phyloP scores from a whole-genome alignment of 2,113 vertebrate species.

The Guaruba guarouba region DNA sequence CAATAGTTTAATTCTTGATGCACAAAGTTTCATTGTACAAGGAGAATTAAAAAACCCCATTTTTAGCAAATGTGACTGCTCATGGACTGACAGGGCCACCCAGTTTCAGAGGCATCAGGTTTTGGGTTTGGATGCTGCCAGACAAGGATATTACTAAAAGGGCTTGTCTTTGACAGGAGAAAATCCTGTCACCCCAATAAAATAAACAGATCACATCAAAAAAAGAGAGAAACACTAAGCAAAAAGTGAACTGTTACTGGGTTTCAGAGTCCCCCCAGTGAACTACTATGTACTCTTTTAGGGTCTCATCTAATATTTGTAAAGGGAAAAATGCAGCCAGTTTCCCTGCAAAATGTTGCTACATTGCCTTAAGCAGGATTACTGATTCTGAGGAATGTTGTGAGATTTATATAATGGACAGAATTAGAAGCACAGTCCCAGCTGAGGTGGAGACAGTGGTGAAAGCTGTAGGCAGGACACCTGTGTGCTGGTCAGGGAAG shows the following conservation, averaged over 20 bases:
- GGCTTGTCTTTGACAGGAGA: not conserved
- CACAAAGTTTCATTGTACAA: conserved; percentile 3
- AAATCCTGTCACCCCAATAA: not conserved
- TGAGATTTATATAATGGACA: not conserved
- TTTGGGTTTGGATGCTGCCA: not conserved
- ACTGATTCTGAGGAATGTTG: not conserved
- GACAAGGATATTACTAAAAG: not conserved
- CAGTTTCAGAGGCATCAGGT: not conserved
- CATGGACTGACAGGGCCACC: conserved; percentile 6
- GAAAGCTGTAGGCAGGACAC: not conserved
- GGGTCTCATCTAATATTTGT: not conserved
- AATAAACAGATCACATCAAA: not conserved
- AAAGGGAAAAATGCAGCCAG: not conserved
- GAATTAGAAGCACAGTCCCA: not conserved
- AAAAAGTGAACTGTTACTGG: not conserved
- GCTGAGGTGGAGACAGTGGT: rapidly evolving
- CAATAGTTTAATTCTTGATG: conserved; percentile 16
- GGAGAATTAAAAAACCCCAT: not conserved
- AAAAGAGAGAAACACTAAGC: not conserved
- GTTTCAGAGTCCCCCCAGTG: not conserved
- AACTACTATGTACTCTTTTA: not conserved
- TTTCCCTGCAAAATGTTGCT: not conserved
- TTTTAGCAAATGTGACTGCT: conserved; percentile 15
- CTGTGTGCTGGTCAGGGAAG: rapidly evolving
- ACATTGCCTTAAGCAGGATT: not conserved